phyloP scores from a whole-genome alignment of 2,888 invertebrate species.

The Notodonta dromedarius region DNA sequence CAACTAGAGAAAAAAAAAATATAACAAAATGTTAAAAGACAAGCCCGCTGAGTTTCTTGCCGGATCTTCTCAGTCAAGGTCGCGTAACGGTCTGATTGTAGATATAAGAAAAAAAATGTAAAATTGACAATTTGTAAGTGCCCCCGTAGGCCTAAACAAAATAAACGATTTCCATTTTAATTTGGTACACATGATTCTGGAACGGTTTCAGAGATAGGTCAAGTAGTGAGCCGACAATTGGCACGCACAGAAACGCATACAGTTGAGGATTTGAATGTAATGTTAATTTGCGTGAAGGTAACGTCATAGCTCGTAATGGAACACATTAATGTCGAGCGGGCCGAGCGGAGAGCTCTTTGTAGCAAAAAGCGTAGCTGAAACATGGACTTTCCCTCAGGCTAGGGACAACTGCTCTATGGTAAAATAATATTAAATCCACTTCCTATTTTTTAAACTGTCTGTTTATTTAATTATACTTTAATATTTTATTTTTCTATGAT shows the following conservation, averaged over 20 bases:
- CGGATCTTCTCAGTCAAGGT: no score
- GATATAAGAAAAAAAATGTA: no score
- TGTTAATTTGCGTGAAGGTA: constrained; percentile 61
- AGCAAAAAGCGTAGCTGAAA: constrained; percentile 58
- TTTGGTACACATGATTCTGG: constrained; percentile 12
- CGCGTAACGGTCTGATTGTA: no score
- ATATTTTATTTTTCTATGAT: no score
- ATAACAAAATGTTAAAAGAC: no score
- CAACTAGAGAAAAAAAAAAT: no score
- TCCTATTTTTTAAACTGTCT: neutral
- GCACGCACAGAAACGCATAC: constrained; percentile 40
- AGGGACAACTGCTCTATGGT: constrained; percentile 45
- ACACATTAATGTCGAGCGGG: constrained; percentile 63
- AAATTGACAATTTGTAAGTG: no score
- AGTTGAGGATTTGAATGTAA: constrained; percentile 51
- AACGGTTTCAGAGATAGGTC: constrained; percentile 51
- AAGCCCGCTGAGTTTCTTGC: no score
- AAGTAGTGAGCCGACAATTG: constrained; percentile 39
- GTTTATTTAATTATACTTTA: constrained; percentile 1
- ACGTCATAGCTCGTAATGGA: constrained; percentile 60
- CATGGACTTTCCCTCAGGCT: constrained; percentile 49
- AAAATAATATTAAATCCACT: constrained; percentile 21
- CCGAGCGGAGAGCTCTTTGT: constrained; percentile 56
- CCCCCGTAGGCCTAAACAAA: no score
- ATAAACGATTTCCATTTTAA: no score